Conservation (phyloP, 2,113 vertebrate genomes). For the Pipa parva region DNA sequence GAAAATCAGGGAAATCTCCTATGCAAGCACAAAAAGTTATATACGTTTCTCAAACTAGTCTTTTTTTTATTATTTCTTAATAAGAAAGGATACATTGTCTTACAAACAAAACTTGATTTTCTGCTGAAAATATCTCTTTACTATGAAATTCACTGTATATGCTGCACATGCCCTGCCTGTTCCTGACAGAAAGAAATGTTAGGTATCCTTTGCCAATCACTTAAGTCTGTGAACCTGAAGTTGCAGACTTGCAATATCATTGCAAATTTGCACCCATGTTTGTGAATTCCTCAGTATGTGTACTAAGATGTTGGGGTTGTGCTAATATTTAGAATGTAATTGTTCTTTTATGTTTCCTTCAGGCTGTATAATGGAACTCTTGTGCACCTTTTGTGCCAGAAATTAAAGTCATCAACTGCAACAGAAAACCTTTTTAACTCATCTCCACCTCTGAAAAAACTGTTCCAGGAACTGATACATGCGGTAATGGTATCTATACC, state of each 20-base stretch:
- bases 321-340: background rate
- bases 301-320: too few relatives aligned
- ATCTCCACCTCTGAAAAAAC: slow-evolving; percentile 57
- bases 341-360: slow-evolving; percentile 30
- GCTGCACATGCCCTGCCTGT: slow-evolving; percentile 81
- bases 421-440: slow-evolving; percentile 61
- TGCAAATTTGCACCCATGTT: too few relatives aligned
- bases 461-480: slow-evolving; percentile 61
- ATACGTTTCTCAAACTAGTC: too few relatives aligned
- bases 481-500: slow-evolving; percentile 45
- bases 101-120: background rate
- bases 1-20: background rate
- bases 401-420: slow-evolving; percentile 55
- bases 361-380: slow-evolving; percentile 86
- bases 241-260: background rate
- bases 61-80: too few relatives aligned
- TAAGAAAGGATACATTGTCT: background rate
- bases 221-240: background rate
- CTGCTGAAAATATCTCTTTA: background rate
- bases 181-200: too few relatives aligned
- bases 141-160: background rate
- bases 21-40: too few relatives aligned
- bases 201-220: too few relatives aligned
- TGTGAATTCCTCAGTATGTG: too few relatives aligned
- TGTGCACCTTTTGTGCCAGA: slow-evolving; percentile 67